Conservation (phyloP, 1,140 invertebrate genomes). For the Gonatopus flavifemur region DNA sequence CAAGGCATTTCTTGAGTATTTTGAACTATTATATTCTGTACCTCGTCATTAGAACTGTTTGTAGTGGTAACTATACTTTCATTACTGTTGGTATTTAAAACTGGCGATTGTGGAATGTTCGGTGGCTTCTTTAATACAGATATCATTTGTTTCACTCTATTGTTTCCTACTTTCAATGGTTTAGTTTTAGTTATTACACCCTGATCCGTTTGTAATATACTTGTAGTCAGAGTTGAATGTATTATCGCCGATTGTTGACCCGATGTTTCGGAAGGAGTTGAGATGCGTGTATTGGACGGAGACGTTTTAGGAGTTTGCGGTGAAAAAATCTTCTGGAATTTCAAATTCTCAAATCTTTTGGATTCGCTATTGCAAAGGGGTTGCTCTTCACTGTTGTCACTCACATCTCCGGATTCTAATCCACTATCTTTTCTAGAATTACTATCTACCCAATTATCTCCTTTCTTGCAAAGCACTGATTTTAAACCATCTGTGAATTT, state of each 20-base stretch:
- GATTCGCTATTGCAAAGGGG: too few relatives aligned
- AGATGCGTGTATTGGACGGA: too few relatives aligned
- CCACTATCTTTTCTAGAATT: slow-evolving; percentile 52
- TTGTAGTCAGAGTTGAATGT: slow-evolving; percentile 37
- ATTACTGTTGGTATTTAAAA: slow-evolving; percentile 14
- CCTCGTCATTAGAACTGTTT: slow-evolving; percentile 33
- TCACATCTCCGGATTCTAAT: slow-evolving; percentile 51
- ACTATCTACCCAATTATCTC: slow-evolving; percentile 25
- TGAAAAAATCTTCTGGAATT: too few relatives aligned
- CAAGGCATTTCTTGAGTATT: slow-evolving; percentile 13
- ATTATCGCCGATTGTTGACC: too few relatives aligned
- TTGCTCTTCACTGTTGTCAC: slow-evolving; percentile 46
- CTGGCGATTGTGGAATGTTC: slow-evolving; percentile 10
- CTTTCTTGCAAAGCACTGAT: not conserved
- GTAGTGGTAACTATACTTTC: slow-evolving; percentile 37
- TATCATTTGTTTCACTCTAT: slow-evolving; percentile 41
- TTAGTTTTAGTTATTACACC: slow-evolving; percentile 34
- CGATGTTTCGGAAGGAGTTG: too few relatives aligned
- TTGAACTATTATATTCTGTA: slow-evolving; percentile 37
- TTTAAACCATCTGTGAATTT: too few relatives aligned
- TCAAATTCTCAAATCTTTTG: too few relatives aligned
- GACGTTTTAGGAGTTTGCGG: too few relatives aligned
- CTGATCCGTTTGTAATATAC: slow-evolving; percentile 34
- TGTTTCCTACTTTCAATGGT: slow-evolving; percentile 5
- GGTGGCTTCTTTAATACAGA: slow-evolving; percentile 50